Base-by-base conservation (phyloP, 1,140 invertebrate genomes). In the Lasaia peninsularis region DNA sequence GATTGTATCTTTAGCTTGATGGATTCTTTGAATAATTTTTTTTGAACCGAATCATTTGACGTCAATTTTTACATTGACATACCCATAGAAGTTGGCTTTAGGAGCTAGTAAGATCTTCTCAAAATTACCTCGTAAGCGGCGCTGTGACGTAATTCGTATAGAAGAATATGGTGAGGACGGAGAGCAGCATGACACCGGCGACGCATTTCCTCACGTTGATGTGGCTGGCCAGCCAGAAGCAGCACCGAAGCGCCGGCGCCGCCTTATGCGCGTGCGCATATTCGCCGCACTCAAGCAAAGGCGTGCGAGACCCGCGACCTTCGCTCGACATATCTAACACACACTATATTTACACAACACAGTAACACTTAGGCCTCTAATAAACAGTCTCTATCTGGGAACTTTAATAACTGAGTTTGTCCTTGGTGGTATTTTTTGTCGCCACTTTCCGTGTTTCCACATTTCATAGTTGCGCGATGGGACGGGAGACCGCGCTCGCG, bases 131-230 rank as follows among this genome's bases (percentile, higher is more conserved):
- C 35, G 93, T 92, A 58, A 94, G 88, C n/a, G 93, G 92, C 71
- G 90, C 92, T 71, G 92, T 93, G 78, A 95, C 91, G 71, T 94
- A 94, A 79, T 94, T 92, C 20, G 92, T 93, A 84, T 94, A 94
- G 82, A 94, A 94, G 76, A 94, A 92, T 79, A 94, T 95, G 63
- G 92, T 93, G 73, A 92, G 89, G 73, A 94, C 76, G 66, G 93
- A 93, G 62, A 94, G 88, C 68, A 93, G 83, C 62, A 94, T 89
- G 59, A 94, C 87, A 44, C 91, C 92, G 52, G 91, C 90, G 65
- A 94, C 93, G 80, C 93, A 94, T 63, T 93, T 91, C 78, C 93
- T 93, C 62, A 94, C 92, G 67, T 94, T 94, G 65, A 93, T 90
- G 71, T 92, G 91, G 69, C 92, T 92, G 54, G 92, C 88, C 63